Percentiles rank a stretch among this genome's conserved stretches.
Conservation (phyloP, 2,888 invertebrate genomes). For the Rotaria magnacalcarata region DNA sequence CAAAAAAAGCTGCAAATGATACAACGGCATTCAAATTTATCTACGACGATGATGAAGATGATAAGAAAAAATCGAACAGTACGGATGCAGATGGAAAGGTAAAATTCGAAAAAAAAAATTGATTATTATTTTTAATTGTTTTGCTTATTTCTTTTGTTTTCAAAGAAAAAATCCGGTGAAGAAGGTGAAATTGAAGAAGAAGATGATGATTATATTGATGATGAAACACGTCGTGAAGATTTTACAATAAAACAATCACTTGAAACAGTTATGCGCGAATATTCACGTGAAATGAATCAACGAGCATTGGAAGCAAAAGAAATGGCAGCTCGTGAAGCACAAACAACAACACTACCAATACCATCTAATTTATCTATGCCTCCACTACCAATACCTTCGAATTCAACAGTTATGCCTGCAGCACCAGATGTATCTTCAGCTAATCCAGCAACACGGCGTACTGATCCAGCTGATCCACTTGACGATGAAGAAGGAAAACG, state of each 20-base stretch:
- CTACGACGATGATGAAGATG: constrained; percentile 47
- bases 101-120: neutral
- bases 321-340: constrained; percentile 42
- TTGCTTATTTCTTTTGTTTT: neutral
- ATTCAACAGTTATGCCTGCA: neutral
- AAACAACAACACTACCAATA: neutral
- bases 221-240: constrained; percentile 63
- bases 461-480: neutral
- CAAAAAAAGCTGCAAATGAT: constrained; percentile 48
- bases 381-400: neutral
- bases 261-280: constrained; percentile 74
- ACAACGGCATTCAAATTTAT: constrained; percentile 38
- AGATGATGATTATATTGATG: constrained; percentile 47
- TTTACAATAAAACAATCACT: constrained; percentile 73
- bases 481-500: neutral
- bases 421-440: neutral
- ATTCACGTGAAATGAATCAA: constrained; percentile 61
- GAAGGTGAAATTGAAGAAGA: constrained; percentile 49
- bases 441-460: neutral
- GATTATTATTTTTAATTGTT: neutral
- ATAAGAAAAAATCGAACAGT: constrained; percentile 49
- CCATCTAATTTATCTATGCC: neutral
- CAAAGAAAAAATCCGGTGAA: constrained; percentile 50
- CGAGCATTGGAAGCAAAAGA: constrained; percentile 48
- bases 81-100: constrained; percentile 47